Evolutionary conservation across 2,113 vertebrate species (phyloP), one percentile per base, ranked within the genome.

Genomic region (Malurus alboscapulatus): DNA sequence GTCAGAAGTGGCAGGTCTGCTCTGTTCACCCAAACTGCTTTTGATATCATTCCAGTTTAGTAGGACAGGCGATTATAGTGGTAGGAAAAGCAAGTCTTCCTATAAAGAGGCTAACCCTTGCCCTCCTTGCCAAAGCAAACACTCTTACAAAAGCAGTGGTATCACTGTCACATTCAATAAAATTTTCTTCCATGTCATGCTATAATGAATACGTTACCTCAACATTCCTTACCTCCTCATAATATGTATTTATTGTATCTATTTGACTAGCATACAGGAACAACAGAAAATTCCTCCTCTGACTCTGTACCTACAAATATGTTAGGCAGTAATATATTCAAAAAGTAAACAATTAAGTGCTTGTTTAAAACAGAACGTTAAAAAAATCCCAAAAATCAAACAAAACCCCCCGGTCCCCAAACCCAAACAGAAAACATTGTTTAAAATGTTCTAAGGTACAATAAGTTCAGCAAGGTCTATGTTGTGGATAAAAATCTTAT

Each of bases 81-180:
- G n/a, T 69, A 50, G 0, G 1, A 58, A 34, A 76, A 1, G 6
- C 29, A 54, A 18, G 34, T 58, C 20, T 62, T 40, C 29, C 59
- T 58, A 5, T 47, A 62, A 94, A 90, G 34, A 68, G 8, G 22
- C 29, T 84, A 73, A 84, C 47, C 88, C 68, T 94, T 92, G 83
- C 59, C 68, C 50, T 87, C 25, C 84, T 82, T 65, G 25, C 42
- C 61, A 95, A 92, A 91, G 81, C 66, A 94, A 95, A 93, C 71
- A 76, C 73, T 68, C 38, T 58, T 73, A 83, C 58, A 69, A 73
- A 83, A 50, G 58, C 84, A 53, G 19, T 21, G 14, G 22, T 85
- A 79, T 54, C 45, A 27, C 22, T 82, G n/a, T 24, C 40, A 38
- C 2, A 10, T 45, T 68, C 74, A 75, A 58, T 57, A 90, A 73